Evolutionary conservation across 2,113 vertebrate genomes (phyloP), one percentile per base, ranked within the genome.

Genomic region (Scopus umbretta): DNA sequence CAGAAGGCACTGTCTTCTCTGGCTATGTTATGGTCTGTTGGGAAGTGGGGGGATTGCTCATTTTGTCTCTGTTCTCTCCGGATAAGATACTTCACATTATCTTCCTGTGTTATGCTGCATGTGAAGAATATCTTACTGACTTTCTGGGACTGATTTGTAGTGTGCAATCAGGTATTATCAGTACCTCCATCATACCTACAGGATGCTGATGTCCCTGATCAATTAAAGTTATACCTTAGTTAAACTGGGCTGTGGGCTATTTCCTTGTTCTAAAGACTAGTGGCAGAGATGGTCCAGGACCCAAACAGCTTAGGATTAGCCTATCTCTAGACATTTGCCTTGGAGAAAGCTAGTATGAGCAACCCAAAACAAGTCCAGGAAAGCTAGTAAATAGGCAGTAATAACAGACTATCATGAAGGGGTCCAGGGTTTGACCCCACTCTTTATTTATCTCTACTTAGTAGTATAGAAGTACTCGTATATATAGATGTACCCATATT

Each of bases 41-140:
- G 32, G 62, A 68, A 75, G 32, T 34, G 7, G 11, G 13, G 2
- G 3, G n/a, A 45, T 63, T 0, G 0, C 13, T 52, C 42, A 15
- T 82, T 45, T 70, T 56, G 22, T 29, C 49, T 62, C 62, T 61
- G 11, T 40, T 80, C 30, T 68, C 62, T 70, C 16, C 70, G 62
- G 16, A 21, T 62, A 56, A 87, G 42, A 43, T 53, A 42, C n/a
- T 74, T 61, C 20, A 68, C 4, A 9, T 68, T 50, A 42, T 32
- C 58, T 83, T 63, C 16, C 29, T n/a, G 23, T 27, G 17, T 88
- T 72, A n/a, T 11, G 11, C 32, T 71, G 29, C 19, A 26, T 32
- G 25, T n/a, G 20, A 78, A 78, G 15, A 40, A 11, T 27, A 67
- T 26, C 23, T 78, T 42, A 58, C 62, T 78, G 65, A 58, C 38